Percentiles rank a stretch among this genome's conserved stretches.
Evolutionary conservation across 2,888 invertebrate genomes (phyloP).

Genomic region (Panzeria rudis): DNA sequence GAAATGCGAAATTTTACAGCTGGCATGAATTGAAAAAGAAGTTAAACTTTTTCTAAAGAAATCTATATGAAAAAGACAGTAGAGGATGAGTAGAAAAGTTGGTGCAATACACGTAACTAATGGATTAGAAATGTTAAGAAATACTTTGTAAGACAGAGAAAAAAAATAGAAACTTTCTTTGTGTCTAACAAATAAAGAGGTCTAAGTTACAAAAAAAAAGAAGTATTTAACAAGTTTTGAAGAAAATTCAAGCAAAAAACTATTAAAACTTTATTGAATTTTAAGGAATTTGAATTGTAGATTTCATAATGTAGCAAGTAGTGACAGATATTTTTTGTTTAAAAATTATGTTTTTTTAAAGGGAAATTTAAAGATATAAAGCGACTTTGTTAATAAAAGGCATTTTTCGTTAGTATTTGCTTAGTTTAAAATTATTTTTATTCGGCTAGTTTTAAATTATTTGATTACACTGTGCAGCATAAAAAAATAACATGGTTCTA

Average conservation of each 20-base stretch:
- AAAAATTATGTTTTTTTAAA: too few species aligned
- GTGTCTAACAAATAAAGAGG: conserved; percentile 59
- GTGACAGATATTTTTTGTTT: too few species aligned
- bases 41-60: neutral
- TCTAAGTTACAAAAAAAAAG: conserved; percentile 50
- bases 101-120: conserved; percentile 49
- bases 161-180: conserved; percentile 38
- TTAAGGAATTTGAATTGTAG: conserved; percentile 18
- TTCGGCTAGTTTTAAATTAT: too few species aligned
- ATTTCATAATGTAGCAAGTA: conserved; percentile 6
- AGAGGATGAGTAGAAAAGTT: neutral
- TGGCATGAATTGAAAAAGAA: conserved; percentile 38
- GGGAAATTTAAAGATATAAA: too few species aligned
- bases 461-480: too few species aligned
- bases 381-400: too few species aligned
- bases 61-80: neutral
- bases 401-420: too few species aligned
- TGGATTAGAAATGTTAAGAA: conserved; percentile 66
- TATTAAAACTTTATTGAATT: conserved; percentile 33
- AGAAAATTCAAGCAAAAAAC: conserved; percentile 11
- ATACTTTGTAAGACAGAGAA: conserved; percentile 39
- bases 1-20: conserved; percentile 58
- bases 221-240: conserved; percentile 51
- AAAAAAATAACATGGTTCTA: too few species aligned
- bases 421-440: too few species aligned